These are phyloP conservation scores for Cyprinodon brontotheroides DNA, from an alignment of 2,113 vertebrate species.

Conservation along the genomic window DNA sequence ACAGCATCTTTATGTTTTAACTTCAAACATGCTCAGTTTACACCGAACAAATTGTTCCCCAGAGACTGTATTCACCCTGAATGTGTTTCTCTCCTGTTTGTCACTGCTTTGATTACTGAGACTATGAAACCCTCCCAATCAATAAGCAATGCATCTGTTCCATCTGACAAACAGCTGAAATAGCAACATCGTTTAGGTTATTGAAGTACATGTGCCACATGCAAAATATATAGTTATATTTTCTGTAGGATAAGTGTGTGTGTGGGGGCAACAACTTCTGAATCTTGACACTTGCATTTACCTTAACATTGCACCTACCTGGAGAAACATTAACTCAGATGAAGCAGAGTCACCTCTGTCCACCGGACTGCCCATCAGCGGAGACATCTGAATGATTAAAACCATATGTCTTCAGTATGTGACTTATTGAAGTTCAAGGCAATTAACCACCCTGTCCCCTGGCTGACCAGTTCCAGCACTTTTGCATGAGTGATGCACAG, in stretches of 20 bases:
- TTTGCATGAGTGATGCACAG: conserved; percentile 62
- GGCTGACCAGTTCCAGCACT: conserved; percentile 60
- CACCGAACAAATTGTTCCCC: conserved; percentile 53
- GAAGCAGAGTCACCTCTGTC: conserved; percentile 37
- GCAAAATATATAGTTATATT: neutral
- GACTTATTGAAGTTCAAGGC: conserved; percentile 75
- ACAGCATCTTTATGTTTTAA: conserved; percentile 48
- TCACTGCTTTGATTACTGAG: conserved; percentile 53
- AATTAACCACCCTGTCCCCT: conserved; percentile 72
- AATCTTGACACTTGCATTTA: conserved; percentile 24
- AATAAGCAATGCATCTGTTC: conserved; percentile 33
- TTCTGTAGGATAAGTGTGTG: neutral
- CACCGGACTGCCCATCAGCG: conserved; percentile 38
- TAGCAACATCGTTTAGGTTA: conserved; percentile 42
- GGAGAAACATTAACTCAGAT: conserved; percentile 35
- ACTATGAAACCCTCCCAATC: conserved; percentile 23
- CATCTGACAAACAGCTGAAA: conserved; percentile 60
- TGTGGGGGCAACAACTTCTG: conserved; percentile 25
- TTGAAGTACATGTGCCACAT: conserved; percentile 21
- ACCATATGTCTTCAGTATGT: conserved; percentile 56
- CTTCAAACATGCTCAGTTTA: conserved; percentile 37
- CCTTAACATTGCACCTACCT: conserved; percentile 23
- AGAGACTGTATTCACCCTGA: conserved; percentile 45
- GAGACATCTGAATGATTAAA: conserved; percentile 69
- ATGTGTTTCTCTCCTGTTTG: conserved; percentile 47